These are phyloP conservation scores for Irena cyanogastra DNA, from an alignment of 2,113 vertebrate species.

Conservation along the genomic window DNA sequence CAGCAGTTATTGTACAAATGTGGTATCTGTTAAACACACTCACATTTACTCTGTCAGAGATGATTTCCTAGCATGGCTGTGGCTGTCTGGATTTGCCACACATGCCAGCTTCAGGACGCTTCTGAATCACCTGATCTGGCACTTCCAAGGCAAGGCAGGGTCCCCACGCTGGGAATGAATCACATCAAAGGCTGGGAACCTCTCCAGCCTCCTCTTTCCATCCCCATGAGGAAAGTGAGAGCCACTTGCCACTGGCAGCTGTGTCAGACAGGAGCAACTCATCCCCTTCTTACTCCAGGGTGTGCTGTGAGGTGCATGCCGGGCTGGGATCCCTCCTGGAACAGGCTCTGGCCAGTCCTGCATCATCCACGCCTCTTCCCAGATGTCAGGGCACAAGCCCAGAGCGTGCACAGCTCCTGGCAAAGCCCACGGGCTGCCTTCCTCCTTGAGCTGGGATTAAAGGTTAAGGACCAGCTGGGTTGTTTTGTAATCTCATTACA, in stretches of 20 bases:
- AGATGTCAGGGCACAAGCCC: neutral
- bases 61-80: fast-evolving
- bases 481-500: conserved; percentile 2
- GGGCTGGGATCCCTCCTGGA: neutral
- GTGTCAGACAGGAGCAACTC: neutral
- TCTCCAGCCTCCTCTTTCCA: neutral
- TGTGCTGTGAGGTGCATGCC: neutral
- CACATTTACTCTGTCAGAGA: neutral
- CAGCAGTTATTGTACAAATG: neutral
- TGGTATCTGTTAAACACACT: neutral
- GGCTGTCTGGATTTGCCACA: neutral
- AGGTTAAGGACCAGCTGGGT: neutral
- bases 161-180: neutral
- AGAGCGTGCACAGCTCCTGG: neutral
- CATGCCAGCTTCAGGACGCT: neutral
- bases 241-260: fast-evolving
- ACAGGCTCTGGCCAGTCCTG: neutral
- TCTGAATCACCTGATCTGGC: neutral
- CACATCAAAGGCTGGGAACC: neutral
- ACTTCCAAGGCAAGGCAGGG: neutral
- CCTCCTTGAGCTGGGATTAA: neutral
- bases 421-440: neutral
- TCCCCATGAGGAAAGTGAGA: neutral
- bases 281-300: neutral
- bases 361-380: fast-evolving